Base-by-base conservation (phyloP, 2,797 vertebrate species). In the Rhinella marina region DNA sequence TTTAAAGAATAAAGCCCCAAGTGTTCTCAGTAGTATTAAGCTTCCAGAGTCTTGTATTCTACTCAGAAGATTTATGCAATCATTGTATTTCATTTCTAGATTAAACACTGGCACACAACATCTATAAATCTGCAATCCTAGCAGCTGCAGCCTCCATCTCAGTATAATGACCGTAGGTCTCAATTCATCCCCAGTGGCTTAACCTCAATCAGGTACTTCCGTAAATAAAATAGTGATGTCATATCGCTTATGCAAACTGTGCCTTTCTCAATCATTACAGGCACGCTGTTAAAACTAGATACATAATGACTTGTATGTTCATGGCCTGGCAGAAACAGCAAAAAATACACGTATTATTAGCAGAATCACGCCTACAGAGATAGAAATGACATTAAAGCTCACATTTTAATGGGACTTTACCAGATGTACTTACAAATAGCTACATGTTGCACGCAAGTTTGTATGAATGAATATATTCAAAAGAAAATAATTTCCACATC, bases 211-310 rank as follows among this genome's bases (percentile, higher is more conserved):
- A 87, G 76, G 70, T 25, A 50, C 32, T 82, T 82, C 80, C 27
- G 81, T 77, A 87, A 87, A 87, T 82, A 87, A 87, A 87, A 76
- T 66, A 17, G 32, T 82, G 86, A 87, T 87, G 70, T 82, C 57
- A 76, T 76, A 64, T 57, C 17, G 32, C 50, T 80, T 29, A 57
- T 61, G 17, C 66, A 73, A 84, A 75, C 54, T 48, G 21, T 59
- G n/a, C 21, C 41, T 25, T n/a, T 50, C 56, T 75, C 23, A 72
- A 17, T 61, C 23, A 25, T 50, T 76, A n/a, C 16, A 84, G 54
- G 8, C 23, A 10, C 61, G 70, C 82, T 59, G 41, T 29, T 72
- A 59, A 56, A 73, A 27, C 56, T 57, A 14, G 59, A 57, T 17
- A 84, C 52, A 56, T 17, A 23, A 52, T 23, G 13, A 73, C 7